Evolutionary conservation across 2,888 invertebrate genomes (phyloP), one percentile per base, ranked within the genome.

Genomic region (Alcis repandata): DNA sequence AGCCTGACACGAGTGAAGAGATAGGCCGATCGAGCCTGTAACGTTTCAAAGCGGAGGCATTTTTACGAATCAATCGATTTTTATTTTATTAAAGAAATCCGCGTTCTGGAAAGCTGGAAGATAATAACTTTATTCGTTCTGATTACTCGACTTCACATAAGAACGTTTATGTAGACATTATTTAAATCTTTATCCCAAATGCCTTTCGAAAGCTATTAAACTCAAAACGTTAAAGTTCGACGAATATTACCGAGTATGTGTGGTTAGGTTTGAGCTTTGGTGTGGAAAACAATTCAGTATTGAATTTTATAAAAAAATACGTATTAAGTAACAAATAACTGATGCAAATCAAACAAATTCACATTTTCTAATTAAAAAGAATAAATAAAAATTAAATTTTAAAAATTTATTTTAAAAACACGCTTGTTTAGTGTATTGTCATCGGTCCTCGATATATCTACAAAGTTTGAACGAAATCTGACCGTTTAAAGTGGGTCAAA

Each of bases 1-100:
- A 54, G 20, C 53, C 48, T 58, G 58, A 54, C 46, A 59, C 38
- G 59, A 63, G 63, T 40, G 43, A 63, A 58, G 43, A 59, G 53
- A 63, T 57, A 57, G 58, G 58, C 46, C 20, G 40, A 54, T 53
- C 41, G 48, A 54, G 48, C 53, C 48, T 41, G 48, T 63, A 63
- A 63, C 41, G 59, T 33, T 40, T 59, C 63, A 59, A 63, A 59
- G 63, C 58, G 59, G 10, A 59, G 48, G 48, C 53, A 54, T 19
- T 63, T 57, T 57, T 62, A 63, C 53, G 51, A 51, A 53, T 63
- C 58, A 59, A 59, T 54, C 59, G 53, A 54, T 59, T 59, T 56
- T 53, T 48, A 59, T 59, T 58, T 33, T 32, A 63, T 41, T 22
- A 52, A 38, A 36, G 19, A 57, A 45, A 36, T 22, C 15, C 33